Evolutionary conservation across 2,797 vertebrate genomes (phyloP).

Genomic region (Ceyx erithaca): DNA sequence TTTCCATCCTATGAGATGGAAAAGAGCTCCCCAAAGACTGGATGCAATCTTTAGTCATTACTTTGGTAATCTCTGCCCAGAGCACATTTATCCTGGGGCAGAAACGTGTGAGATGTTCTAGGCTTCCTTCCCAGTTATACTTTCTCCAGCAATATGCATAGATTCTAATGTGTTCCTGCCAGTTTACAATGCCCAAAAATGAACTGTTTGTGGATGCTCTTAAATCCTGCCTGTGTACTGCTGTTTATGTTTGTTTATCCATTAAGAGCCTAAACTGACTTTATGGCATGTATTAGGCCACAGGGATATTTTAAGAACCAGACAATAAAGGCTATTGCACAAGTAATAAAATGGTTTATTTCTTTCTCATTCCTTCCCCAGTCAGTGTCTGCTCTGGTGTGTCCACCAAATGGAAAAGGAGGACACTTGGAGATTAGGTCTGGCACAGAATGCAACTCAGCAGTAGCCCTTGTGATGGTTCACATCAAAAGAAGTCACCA

Average conservation of each 20-base stretch:
- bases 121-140: slow-evolving; percentile 52
- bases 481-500: not conserved
- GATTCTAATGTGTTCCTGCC: slow-evolving; percentile 28
- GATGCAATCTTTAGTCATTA: slow-evolving; percentile 35
- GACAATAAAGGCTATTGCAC: not conserved
- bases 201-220: slow-evolving; percentile 31
- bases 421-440: not conserved
- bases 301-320: not conserved
- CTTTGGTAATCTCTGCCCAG: slow-evolving; percentile 44
- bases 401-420: not conserved
- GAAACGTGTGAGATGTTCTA: slow-evolving; percentile 53
- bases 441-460: not conserved
- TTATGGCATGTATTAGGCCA: slow-evolving; percentile 41
- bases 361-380: not conserved
- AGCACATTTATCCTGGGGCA: slow-evolving; percentile 54
- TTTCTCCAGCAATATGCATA: slow-evolving; percentile 36
- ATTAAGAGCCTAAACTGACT: slow-evolving; percentile 11
- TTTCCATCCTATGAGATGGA: not conserved
- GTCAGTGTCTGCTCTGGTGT: not conserved
- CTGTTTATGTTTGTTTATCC: slow-evolving; percentile 42
- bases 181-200: slow-evolving; percentile 41
- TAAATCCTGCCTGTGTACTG: slow-evolving; percentile 35
- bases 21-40: not conserved
- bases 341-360: slow-evolving; percentile 44
- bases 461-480: not conserved